Conservation (phyloP, 1,140 invertebrate species). For the Diuraphis noxia region DNA sequence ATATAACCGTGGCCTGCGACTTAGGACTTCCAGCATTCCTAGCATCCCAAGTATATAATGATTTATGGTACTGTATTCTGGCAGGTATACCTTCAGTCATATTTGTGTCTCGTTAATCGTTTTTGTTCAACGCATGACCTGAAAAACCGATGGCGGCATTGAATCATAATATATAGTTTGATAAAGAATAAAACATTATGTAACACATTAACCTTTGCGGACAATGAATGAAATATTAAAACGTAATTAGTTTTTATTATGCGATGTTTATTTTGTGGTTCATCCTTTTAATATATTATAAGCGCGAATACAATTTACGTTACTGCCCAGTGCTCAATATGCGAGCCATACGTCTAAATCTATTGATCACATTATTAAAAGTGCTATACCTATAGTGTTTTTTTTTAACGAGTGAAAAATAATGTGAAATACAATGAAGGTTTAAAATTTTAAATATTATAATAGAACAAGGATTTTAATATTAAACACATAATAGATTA, state of each 20-base stretch:
- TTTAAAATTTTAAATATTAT: neutral
- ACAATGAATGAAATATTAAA: neutral
- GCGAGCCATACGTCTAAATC: neutral
- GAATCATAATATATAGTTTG: neutral
- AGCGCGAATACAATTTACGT: neutral
- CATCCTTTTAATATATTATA: slow-evolving; percentile 4
- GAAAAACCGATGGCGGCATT: neutral
- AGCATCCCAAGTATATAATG: neutral
- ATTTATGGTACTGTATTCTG: neutral
- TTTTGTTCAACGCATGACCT: slow-evolving; percentile 1
- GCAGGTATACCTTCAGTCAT: neutral
- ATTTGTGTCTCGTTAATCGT: neutral
- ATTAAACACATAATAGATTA: neutral
- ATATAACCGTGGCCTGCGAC: neutral
- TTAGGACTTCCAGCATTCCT: neutral
- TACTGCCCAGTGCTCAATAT: too few species aligned
- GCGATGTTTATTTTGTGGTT: neutral
- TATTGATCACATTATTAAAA: slow-evolving; percentile 1
- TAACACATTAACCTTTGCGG: neutral
- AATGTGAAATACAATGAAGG: neutral
- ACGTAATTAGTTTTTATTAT: neutral
- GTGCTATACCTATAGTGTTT: neutral
- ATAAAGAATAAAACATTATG: neutral
- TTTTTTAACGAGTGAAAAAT: neutral
- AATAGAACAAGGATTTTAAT: slow-evolving; percentile 10